Evolutionary conservation across 2,113 vertebrate genomes (phyloP), one percentile per base, ranked within the genome.

Genomic region (Cinclus mexicanus): DNA sequence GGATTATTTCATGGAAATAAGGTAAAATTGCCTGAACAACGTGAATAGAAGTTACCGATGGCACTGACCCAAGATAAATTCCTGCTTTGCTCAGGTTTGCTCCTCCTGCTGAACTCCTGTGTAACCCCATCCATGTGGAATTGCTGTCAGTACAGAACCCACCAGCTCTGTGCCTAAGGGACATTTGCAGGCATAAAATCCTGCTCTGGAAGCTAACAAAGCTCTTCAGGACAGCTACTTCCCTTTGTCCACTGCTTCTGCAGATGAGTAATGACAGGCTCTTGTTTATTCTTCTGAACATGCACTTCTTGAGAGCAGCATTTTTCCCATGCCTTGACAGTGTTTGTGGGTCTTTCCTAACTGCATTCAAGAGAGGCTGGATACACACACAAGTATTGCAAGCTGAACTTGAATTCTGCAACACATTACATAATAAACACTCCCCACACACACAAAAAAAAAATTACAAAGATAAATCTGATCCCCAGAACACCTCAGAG

Each of bases 211-310:
- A 72, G 72, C 31, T 46, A 23, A 49, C 52, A 69, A 23, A 87
- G 23, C 55, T 39, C 31, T 44, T 81, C 17, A 14, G 72, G 52
- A 46, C 80, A 89, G 47, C 72, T 42, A 19, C 60, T 74, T 87
- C 68, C 83, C 88, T 60, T 50, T 69, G 33, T 67, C 24, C 24
- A 1, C 60, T 93, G 46, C 60, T 81, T 35, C 71, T 67, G 72
- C 60, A 59, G 81, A 89, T 74, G 69, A 93, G 77, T 65, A 46
- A 83, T 89, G n/a, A 13, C 47, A 67, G 9, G 42, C 77, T 52
- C 9, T 65, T 92, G 77, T 96, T 96, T 95, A 83, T 63, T 18
- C 80, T 87, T 81, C 37, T 74, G 81, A 49, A 55, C 57, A 41
- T 2, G 26, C 25, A 12, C 70, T 79, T 87, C 87, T 81, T 7